phyloP scores from a whole-genome alignment of 2,888 invertebrate species.

The Limnephilus rhombicus region DNA sequence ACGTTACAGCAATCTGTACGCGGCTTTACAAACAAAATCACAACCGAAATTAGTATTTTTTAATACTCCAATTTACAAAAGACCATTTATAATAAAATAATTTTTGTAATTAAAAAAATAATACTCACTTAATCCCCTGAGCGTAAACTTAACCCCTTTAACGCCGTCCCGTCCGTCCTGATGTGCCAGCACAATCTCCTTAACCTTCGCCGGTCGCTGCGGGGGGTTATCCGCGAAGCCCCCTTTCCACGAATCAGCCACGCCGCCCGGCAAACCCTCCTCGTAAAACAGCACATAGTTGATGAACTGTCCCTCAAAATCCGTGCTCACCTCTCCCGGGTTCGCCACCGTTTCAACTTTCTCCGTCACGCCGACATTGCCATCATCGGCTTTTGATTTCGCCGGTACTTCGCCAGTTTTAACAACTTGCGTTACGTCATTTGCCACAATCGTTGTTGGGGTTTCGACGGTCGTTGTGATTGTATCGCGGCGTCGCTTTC shows the following conservation, averaged over 20 bases:
- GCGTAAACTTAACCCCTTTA: slow-evolving; percentile 74
- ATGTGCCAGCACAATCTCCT: slow-evolving; percentile 73
- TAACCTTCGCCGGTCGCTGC: slow-evolving; percentile 70
- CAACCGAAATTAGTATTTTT: too few relatives aligned
- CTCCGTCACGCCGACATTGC: not conserved
- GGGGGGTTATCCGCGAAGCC: slow-evolving; percentile 71
- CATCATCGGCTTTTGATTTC: not conserved
- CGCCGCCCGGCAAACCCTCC: slow-evolving; percentile 71
- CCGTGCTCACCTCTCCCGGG: slow-evolving; percentile 60
- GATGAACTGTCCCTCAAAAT: slow-evolving; percentile 71
- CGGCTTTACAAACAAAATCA: too few relatives aligned
- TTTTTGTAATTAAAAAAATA: slow-evolving; percentile 17
- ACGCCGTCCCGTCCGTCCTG: slow-evolving; percentile 73
- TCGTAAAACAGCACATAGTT: slow-evolving; percentile 76
- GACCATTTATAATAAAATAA: too few relatives aligned
- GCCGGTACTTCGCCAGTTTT: not conserved
- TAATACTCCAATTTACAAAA: too few relatives aligned
- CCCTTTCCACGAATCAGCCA: slow-evolving; percentile 70
- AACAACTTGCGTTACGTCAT: not conserved
- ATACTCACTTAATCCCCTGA: slow-evolving; percentile 74
- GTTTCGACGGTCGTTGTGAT: slow-evolving; percentile 14
- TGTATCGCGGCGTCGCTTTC: slow-evolving; percentile 55
- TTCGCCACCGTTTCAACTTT: not conserved
- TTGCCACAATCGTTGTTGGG: slow-evolving; percentile 30
- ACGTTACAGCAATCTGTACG: too few relatives aligned